Evolutionary conservation across 2,888 invertebrate genomes (phyloP), one percentile per base, ranked within the genome.

Genomic region (Catotricha subobsoleta): DNA sequence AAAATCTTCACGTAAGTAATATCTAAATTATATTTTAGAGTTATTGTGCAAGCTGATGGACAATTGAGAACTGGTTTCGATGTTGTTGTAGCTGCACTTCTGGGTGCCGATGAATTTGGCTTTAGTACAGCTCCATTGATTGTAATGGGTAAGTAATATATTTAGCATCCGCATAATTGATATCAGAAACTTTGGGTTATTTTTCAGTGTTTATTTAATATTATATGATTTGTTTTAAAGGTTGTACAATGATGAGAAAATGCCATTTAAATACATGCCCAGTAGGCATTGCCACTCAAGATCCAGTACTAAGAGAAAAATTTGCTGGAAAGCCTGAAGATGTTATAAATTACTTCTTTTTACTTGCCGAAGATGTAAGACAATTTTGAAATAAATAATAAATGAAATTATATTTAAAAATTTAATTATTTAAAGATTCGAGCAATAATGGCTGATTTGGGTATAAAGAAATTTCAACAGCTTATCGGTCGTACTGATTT

Each of bases 211-310:
- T 31, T 31, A 16, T 31, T 16, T 31, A 16, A 3, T 35, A 21
- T 21, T 13, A 36, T 31, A 40, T 42, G 7, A 37, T 31, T 49
- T 7, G 45, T 54, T 1, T 49, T n/a, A n/a, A n/a, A 68, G 73
- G 98, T 3, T 98, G 98, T 57, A 98, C 95, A 1, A 98, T 98
- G 98, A 98, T 98, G 98, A 73, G 98, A 43, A 98, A 98, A 61
- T 98, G 98, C 55, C 98, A 98, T 62, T 67, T 98, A 51, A 98
- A 98, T 65, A 98, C 97, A 7, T 98, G 98, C 50, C 98, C 98
- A 0, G 98, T 98, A 45, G 98, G 98, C 46, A 87, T 98, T 54
- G 97, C 97, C 2, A 98, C 98, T 0, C 98, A 97, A 64, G 98
- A 98, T 67, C 97, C 97, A 0, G 72, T 81, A 12, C 68, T 98